phyloP scores from a whole-genome alignment of 2,797 vertebrate genomes.

The Echiichthys vipera region DNA sequence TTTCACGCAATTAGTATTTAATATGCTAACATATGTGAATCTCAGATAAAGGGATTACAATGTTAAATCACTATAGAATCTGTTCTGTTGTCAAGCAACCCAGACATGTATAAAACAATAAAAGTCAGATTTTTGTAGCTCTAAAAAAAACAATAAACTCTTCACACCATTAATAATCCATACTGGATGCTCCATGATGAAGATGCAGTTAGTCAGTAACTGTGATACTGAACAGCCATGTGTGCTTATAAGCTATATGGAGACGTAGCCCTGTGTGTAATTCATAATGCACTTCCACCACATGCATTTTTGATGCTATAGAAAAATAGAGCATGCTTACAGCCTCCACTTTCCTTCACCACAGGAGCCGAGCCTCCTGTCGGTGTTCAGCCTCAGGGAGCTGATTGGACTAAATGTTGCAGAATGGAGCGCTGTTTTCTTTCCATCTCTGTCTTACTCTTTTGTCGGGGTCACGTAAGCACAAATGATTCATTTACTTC shows the following conservation, averaged over 20 bases:
- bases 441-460: constrained; percentile 46
- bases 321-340: constrained; percentile 71
- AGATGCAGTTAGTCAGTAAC: constrained; percentile 19
- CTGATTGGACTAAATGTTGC: constrained; percentile 82
- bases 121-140: constrained; percentile 1
- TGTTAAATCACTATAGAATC: no score
- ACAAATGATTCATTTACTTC: constrained; percentile 60
- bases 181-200: background rate
- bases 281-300: constrained; percentile 69
- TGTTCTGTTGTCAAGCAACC: background rate
- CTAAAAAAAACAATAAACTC: background rate
- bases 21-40: background rate
- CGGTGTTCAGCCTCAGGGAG: constrained; percentile 69
- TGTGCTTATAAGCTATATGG: constrained; percentile 36
- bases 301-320: constrained; percentile 80
- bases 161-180: constrained; percentile 14
- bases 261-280: constrained; percentile 50
- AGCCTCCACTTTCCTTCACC: constrained; percentile 72
- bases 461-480: constrained; percentile 50
- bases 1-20: background rate
- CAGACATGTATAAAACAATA: background rate
- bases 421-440: constrained; percentile 69
- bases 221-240: constrained; percentile 14
- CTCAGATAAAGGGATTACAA: background rate
- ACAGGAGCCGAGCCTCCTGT: constrained; percentile 62